Evolutionary conservation across 2,113 vertebrate species (phyloP), one percentile per base, ranked within the genome.

Genomic region (Sturnira hondurensis): DNA sequence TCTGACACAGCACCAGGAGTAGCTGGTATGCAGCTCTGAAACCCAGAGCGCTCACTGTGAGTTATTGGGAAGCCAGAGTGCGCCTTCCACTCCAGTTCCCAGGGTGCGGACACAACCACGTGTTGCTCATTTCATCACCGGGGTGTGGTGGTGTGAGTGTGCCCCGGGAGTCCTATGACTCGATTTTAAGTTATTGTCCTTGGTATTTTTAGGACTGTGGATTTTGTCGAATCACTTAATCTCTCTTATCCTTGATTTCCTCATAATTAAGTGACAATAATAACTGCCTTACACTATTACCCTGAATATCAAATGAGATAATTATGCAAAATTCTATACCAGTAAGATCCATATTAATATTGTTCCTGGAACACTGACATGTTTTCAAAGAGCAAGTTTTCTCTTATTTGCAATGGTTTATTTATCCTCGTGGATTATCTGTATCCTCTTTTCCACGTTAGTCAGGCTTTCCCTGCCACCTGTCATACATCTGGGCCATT

Each of bases 341-440:
- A 63, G 7, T 68, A 70, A 89, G 17, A 26, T 45, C 71, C 71
- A 70, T 81, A 58, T 86, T 88, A 78, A 68, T 83, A 82, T 70
- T 56, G 58, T 65, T 95, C 45, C 74, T 65, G 22, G 22, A 50
- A 52, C 67, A 52, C 12, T 31, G n/a, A 88, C 92, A 77, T 89
- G 33, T 43, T 91, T 91, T 73, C 58, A 87, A 93, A 84, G 52
- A 43, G 45, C 41, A 73, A 83, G 90, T 77, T 92, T 80, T 88
- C 41, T 84, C 78, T 82, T 33, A 71, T 70, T 63, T 43, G 81
- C 63, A 65, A 71, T 58, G 89, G 94, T 54, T 80, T 80, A 61
- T 63, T 96, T 86, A 76, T 93, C 71, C 54, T 24, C 70, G 3
- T 89, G 67, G 52, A 91, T 95, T 85, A 77, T 96, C 52, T 65